Base-by-base conservation (phyloP, 2,888 invertebrate genomes). In the Drosophila koepferae region DNA sequence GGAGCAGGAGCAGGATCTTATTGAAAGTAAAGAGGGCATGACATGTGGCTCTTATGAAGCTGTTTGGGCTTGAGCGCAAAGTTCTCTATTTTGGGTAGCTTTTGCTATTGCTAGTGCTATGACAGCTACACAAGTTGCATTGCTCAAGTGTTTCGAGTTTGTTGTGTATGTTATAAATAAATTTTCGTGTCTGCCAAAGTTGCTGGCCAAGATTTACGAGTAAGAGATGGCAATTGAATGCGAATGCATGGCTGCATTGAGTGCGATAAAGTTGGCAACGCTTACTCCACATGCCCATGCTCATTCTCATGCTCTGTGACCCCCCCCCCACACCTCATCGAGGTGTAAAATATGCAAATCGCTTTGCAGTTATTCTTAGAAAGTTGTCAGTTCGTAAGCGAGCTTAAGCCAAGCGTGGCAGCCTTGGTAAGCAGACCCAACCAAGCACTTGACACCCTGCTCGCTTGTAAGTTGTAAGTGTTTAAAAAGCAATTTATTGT, bases 401-500 rank as follows among this genome's bases (percentile, higher is more conserved):
- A 34, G 34, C 71, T 74, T 79, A 74, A 86, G 80, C 86, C 79
- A 70, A 73, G 81, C 88, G 64, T 72, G 68, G 77, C 36, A 66
- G 64, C 63, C 67, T 61, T 60, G 54, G 65, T 66, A 69, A 78
- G 55, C 63, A 60, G 54, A 43, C 51, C 63, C 58, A 62, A 67
- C 28, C 28, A 58, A 67, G 75, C 79, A 75, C 74, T 74, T 74
- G 71, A 78, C 79, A 75, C 75, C 72, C 62, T 59, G 66, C 66
- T 55, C 54, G 75, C 77, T 79, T 82, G 79, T 82, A 82, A 80
- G 81, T 78, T 84, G 84, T 71, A 81, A 86, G 87, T 89, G 91
- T 83, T 89, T 88, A 82, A 82, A 88, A 80, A 83, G 88, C 89
- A 88, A 85, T 90, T 90, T 89, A 89, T 86, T 88, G 86, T 86